Conservation (phyloP, 2,113 vertebrate genomes). For the Prietella phreatophila region DNA sequence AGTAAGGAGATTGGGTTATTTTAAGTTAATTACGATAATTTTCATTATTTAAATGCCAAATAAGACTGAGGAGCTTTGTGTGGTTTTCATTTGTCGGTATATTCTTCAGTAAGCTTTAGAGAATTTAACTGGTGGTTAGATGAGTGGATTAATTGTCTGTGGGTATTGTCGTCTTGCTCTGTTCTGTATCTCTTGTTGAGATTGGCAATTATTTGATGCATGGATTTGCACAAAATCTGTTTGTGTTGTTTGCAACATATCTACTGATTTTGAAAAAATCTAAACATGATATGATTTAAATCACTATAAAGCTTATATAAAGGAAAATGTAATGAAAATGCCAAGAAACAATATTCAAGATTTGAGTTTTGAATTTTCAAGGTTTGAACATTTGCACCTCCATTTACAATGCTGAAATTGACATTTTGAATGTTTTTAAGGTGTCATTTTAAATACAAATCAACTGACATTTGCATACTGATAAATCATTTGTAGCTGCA, state of each 20-base stretch:
- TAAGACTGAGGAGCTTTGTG: background rate
- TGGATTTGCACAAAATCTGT: background rate
- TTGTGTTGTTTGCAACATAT: background rate
- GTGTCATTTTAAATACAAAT: background rate
- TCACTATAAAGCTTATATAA: background rate
- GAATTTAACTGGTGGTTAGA: background rate
- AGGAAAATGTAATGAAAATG: background rate
- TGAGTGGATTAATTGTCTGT: background rate
- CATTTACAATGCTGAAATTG: background rate
- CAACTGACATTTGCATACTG: background rate
- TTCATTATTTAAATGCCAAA: background rate
- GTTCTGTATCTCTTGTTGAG: background rate
- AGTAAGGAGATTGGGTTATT: slow-evolving; percentile 3
- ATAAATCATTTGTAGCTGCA: background rate
- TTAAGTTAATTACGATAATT: background rate
- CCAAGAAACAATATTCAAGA: background rate
- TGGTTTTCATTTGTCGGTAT: background rate
- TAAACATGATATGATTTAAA: background rate
- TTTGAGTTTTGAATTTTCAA: too few species aligned
- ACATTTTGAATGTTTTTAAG: background rate
- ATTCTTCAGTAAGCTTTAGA: background rate
- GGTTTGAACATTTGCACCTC: background rate
- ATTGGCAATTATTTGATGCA: background rate
- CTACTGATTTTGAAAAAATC: background rate
- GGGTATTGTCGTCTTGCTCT: background rate